Percentiles rank a stretch among this genome's conserved stretches.
Conservation (phyloP, 2,797 vertebrate genomes). For the Sebastolobus altivelis region DNA sequence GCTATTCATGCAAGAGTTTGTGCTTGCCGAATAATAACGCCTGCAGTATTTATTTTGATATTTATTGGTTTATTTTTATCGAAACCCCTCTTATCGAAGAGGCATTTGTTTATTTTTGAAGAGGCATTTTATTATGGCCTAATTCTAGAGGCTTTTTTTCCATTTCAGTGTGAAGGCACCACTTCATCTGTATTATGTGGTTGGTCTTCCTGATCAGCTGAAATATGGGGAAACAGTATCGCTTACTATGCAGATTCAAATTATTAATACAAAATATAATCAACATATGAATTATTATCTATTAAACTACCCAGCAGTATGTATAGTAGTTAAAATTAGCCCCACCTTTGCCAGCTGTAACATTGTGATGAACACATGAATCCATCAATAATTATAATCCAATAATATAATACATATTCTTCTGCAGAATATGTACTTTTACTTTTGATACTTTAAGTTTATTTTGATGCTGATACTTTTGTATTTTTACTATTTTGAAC, state of each 20-base stretch:
- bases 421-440: neutral
- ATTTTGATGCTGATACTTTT: neutral
- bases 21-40: neutral
- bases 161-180: no score
- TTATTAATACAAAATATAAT: neutral
- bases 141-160: neutral
- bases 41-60: neutral
- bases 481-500: neutral
- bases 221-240: neutral
- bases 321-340: no score
- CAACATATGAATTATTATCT: neutral
- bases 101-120: neutral
- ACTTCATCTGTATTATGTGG: neutral
- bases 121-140: neutral
- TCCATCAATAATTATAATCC: no score
- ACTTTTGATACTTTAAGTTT: neutral
- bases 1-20: no score
- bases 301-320: neutral
- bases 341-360: no score
- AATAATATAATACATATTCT: no score
- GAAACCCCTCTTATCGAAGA: neutral
- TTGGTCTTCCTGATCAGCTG: neutral
- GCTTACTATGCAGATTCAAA: neutral
- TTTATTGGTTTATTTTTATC: neutral
- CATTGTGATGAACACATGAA: no score